These are phyloP conservation scores for Miichthys miiuy DNA, from an alignment of 2,797 vertebrate species.

Conservation along the genomic window DNA sequence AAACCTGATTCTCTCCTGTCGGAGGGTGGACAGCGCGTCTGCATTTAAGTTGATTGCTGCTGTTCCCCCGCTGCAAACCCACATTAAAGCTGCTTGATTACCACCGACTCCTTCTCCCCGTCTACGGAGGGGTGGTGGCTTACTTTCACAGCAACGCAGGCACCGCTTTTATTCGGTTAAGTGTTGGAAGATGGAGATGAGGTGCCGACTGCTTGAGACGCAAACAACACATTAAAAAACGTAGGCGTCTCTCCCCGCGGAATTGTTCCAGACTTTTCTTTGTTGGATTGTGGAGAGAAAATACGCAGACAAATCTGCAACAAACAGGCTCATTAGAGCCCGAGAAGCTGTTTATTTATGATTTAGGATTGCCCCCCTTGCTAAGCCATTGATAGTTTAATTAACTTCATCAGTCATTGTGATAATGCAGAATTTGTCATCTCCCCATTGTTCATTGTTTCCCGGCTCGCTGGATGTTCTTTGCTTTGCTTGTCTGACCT, in stretches of 20 bases:
- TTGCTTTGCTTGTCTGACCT: constrained; percentile 46
- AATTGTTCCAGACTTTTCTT: constrained; percentile 31
- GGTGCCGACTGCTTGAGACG: constrained; percentile 13
- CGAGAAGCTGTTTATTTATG: constrained; percentile 66
- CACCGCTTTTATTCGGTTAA: constrained; percentile 23
- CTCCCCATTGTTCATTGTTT: constrained; percentile 55
- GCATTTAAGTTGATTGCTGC: constrained; percentile 33
- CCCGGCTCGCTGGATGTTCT: constrained; percentile 43
- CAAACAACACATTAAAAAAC: constrained; percentile 30
- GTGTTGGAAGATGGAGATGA: constrained; percentile 24
- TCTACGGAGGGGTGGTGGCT: constrained; percentile 13
- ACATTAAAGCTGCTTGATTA: constrained; percentile 42
- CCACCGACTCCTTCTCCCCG: background rate
- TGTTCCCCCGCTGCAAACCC: constrained; percentile 27
- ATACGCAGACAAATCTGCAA: constrained; percentile 43
- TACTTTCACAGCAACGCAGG: background rate
- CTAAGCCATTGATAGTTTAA: constrained; percentile 74
- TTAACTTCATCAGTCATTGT: constrained; percentile 75
- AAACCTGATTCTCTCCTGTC: constrained; percentile 11
- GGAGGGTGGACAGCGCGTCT: constrained; percentile 1
- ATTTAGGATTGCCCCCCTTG: constrained; percentile 60
- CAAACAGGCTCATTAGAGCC: constrained; percentile 67
- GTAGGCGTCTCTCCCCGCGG: constrained; percentile 1
- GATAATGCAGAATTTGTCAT: constrained; percentile 55
- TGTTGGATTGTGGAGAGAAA: constrained; percentile 42